Conservation (phyloP, 2,888 invertebrate genomes). For the Heliconius hortense region DNA sequence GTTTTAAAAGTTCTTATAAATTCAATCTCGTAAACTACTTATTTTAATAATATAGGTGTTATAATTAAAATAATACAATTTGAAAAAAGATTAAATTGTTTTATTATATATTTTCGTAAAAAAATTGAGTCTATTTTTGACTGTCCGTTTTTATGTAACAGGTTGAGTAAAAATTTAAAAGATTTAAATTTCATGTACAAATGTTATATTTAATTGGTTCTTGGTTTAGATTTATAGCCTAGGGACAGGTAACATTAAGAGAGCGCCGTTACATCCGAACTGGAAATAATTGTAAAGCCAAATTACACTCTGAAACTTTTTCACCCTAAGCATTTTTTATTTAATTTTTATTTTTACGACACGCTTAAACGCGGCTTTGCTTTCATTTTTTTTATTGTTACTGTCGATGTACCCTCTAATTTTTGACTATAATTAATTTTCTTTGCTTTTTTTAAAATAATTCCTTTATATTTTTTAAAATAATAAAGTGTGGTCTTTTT, state of each 20-base stretch:
- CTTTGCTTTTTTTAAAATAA: slow-evolving; percentile 72
- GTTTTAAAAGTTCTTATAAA: neutral
- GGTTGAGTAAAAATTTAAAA: neutral
- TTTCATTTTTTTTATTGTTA: slow-evolving; percentile 80
- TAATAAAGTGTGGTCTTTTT: slow-evolving; percentile 49
- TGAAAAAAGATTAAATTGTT: neutral
- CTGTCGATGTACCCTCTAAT: slow-evolving; percentile 79
- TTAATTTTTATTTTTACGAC: slow-evolving; percentile 82
- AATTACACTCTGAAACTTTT: slow-evolving; percentile 75
- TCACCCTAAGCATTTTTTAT: slow-evolving; percentile 78
- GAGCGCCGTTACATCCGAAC: slow-evolving; percentile 60
- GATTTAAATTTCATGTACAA: slow-evolving; percentile 25
- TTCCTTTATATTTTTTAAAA: too few relatives aligned
- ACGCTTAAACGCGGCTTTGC: slow-evolving; percentile 80
- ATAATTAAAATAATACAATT: neutral
- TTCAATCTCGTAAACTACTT: too few relatives aligned
- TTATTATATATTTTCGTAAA: neutral
- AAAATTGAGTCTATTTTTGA: neutral
- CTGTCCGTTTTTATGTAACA: neutral
- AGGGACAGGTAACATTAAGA: slow-evolving; percentile 69
- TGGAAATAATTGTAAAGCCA: slow-evolving; percentile 73
- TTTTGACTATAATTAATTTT: slow-evolving; percentile 78
- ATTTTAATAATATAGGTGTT: neutral
- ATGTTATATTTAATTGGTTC: slow-evolving; percentile 40
- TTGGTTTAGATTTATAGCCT: slow-evolving; percentile 50